Percentiles rank a stretch among this genome's conserved stretches.
Evolutionary conservation across 1,140 invertebrate species (phyloP).

Genomic region (Laodelphax striatellus): DNA sequence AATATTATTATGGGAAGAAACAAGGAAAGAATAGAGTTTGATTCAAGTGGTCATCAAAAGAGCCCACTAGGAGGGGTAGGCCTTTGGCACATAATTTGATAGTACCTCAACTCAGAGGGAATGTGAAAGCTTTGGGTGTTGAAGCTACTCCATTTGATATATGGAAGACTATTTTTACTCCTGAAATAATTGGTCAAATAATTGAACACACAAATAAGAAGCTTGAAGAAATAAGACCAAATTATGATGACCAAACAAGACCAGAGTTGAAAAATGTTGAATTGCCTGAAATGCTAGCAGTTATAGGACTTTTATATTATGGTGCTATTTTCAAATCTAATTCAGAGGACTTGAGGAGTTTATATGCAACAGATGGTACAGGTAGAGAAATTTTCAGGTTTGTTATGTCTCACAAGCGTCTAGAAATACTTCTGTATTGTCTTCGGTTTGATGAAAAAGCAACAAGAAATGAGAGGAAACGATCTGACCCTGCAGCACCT

Average conservation of each 20-base stretch:
- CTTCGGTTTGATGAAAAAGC: conserved; percentile 21
- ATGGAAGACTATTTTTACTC: conserved; percentile 4
- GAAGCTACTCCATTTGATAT: conserved; percentile 1
- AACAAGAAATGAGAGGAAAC: conserved; percentile 17
- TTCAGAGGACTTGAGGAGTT: conserved; percentile 16
- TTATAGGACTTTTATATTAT: conserved; percentile 24
- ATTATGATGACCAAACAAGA: conserved; percentile 4
- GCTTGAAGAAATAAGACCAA: conserved; percentile 5
- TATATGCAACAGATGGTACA: conserved; percentile 26
- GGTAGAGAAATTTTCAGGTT: conserved; percentile 24
- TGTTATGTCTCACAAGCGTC: conserved; percentile 22
- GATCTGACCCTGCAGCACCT: conserved; percentile 26
- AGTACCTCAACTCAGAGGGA: conserved; percentile 1
- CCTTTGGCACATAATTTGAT: conserved; percentile 1
- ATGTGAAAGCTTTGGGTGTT: conserved; percentile 3
- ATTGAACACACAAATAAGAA: conserved; percentile 6
- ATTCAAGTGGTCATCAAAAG: too few species aligned
- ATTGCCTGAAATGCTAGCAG: conserved; percentile 20
- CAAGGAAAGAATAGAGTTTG: too few species aligned
- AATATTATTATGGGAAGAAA: too few species aligned
- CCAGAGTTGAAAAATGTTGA: conserved; percentile 8
- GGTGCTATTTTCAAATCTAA: conserved; percentile 23
- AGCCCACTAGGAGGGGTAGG: conserved; percentile 1
- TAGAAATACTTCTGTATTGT: conserved; percentile 22
- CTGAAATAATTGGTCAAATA: conserved; percentile 2